A percentile compares a stretch with the other conserved stretches of the same genome.
Conservation (phyloP, 1,140 invertebrate species). For the Hycleus cichorii region DNA sequence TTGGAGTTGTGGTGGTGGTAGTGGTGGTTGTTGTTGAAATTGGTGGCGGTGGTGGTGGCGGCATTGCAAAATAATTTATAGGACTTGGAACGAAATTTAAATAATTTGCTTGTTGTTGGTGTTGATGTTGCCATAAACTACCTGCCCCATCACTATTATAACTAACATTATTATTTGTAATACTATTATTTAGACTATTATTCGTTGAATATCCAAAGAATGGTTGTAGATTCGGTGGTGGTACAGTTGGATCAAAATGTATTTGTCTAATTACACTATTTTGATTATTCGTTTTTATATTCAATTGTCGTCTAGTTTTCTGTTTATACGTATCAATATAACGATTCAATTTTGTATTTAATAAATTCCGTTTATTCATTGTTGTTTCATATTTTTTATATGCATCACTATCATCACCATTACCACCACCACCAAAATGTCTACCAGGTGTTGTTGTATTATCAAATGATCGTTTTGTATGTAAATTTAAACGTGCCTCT, state of each 20-base stretch:
- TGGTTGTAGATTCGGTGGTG: conserved; percentile 11
- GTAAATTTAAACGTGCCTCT: background rate
- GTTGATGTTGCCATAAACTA: no score
- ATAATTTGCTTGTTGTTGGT: no score
- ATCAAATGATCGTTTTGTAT: conserved; percentile 19
- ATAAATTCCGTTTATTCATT: conserved; percentile 35
- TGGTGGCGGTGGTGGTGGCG: no score
- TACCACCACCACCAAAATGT: no score
- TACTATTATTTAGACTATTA: no score
- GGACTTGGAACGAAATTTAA: no score
- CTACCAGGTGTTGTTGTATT: no score
- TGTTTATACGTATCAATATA: conserved; percentile 16
- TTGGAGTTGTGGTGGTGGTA: no score
- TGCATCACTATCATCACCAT: conserved; percentile 25
- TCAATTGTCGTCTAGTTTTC: background rate
- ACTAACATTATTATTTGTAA: no score
- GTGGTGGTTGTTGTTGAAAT: no score
- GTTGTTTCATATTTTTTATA: conserved; percentile 31
- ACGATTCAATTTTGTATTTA: conserved; percentile 21
- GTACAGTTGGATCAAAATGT: conserved; percentile 19
- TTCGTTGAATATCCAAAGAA: background rate
- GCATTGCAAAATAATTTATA: no score
- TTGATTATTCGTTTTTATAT: conserved; percentile 1
- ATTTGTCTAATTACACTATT: background rate
- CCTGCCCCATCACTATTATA: no score